Evolutionary conservation across 2,888 invertebrate genomes (phyloP).

Genomic region (Cremastobaeus sp.): DNA sequence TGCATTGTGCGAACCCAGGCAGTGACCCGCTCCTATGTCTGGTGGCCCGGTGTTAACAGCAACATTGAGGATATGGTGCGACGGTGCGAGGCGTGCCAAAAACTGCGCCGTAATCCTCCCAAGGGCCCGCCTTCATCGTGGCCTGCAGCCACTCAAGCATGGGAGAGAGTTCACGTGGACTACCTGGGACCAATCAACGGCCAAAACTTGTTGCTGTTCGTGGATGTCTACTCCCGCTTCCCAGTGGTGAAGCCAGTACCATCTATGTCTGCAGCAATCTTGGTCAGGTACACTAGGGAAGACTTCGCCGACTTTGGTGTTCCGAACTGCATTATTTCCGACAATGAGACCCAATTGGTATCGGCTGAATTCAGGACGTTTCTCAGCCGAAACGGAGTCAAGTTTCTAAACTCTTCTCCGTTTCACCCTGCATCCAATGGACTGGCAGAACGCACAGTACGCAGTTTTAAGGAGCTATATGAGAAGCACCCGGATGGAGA

Average conservation of each 20-base stretch:
- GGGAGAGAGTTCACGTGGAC: slow-evolving; percentile 4
- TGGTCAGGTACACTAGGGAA: neutral
- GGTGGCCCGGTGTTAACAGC: neutral
- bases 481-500: neutral
- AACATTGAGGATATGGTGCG: neutral
- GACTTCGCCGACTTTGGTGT: neutral
- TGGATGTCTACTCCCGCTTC: neutral
- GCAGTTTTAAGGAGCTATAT: neutral
- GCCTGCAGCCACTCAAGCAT: neutral
- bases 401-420: slow-evolving; percentile 7
- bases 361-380: slow-evolving; percentile 2
- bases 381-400: slow-evolving; percentile 1
- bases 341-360: slow-evolving; percentile 2
- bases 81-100: neutral
- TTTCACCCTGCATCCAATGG: slow-evolving; percentile 10
- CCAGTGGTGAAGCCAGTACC: slow-evolving; percentile 1
- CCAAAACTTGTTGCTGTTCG: neutral
- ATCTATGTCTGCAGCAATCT: neutral
- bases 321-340: neutral
- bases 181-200: neutral
- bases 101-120: neutral
- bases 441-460: slow-evolving; percentile 4
- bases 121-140: neutral
- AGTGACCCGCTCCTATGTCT: neutral
- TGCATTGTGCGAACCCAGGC: neutral